Base-by-base conservation (phyloP, 1,140 invertebrate species). In the Littorina saxatilis region DNA sequence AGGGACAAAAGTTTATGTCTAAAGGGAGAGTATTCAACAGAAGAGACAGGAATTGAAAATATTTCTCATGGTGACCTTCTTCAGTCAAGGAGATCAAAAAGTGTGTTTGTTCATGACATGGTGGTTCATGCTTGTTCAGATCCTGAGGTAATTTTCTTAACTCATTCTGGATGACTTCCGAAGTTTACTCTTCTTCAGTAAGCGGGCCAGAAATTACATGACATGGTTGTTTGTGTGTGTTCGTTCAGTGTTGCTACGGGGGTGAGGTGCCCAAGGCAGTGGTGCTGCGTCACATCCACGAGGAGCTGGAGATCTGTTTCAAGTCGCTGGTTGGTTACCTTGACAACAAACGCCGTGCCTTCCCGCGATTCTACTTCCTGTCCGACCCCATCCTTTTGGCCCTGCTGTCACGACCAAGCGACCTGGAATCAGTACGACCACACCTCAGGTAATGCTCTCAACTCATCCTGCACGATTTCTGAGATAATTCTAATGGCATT, bases 221-320 rank as follows among this genome's bases (percentile, higher is more conserved):
- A n/a, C n/a, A n/a, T n/a, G n/a, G 43, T 47, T 47, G 43, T 47
- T 47, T 47, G 7, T 47, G 43, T 47, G 43, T n/a, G 17, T 47
- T 70, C 76, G 79, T 86, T 1, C 81, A 92, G 90, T 92, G 89
- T 83, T 93, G 91, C 77, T 90, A 90, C 87, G 91, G 90, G 55
- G 91, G 91, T 58, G 91, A 93, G 79, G 89, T 91, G 17, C 90
- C 91, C 0, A 92, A 92, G 80, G 88, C 86, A 63, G 89, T 91
- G 32, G 86, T 92, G 29, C 85, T 92, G 13, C 84, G 88, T 20
- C 90, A 92, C 74, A 91, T 93, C 20, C 88, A 92, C 81, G 90
- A 93, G 82, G 92, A 92, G 80, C 79, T 92, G 47, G 92, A 93
- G 83, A 91, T 92, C 66, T 93, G 92, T 83, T 92, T 92, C 83